Evolutionary conservation across 2,888 invertebrate genomes (phyloP).

Genomic region (Myathropa florea): DNA sequence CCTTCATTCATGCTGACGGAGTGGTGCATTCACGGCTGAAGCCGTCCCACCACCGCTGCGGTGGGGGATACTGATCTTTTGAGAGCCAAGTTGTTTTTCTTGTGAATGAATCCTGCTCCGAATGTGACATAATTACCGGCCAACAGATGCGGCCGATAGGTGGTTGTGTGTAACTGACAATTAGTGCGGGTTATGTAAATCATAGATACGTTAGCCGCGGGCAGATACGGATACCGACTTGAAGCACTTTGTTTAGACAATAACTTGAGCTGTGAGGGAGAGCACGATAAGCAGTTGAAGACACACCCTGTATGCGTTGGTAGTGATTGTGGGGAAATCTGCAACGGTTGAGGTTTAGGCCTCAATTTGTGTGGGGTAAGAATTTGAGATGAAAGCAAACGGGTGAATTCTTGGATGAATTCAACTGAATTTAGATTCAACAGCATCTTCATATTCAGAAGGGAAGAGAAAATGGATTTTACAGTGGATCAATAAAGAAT

Average conservation of each 20-base stretch:
- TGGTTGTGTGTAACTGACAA: constrained; percentile 1
- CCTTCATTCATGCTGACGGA: constrained; percentile 26
- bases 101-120: constrained; percentile 37
- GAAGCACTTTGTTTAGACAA: not conserved
- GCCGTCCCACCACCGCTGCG: not conserved
- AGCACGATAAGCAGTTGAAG: not conserved
- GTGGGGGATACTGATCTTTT: constrained; percentile 15
- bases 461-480: no score
- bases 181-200: constrained; percentile 36
- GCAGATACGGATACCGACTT: not conserved
- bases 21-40: not conserved
- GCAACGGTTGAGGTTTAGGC: no score
- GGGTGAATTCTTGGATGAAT: no score
- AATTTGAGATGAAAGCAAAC: no score
- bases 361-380: not conserved
- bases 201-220: not conserved
- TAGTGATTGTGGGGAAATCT: not conserved
- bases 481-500: no score
- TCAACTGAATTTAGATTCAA: no score
- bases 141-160: not conserved
- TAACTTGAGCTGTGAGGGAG: not conserved
- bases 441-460: no score
- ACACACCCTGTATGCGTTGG: not conserved
- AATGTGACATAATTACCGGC: constrained; percentile 39
- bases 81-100: constrained; percentile 4